Conservation (phyloP, 2,113 vertebrate genomes). For the Oreocharis arfaki region DNA sequence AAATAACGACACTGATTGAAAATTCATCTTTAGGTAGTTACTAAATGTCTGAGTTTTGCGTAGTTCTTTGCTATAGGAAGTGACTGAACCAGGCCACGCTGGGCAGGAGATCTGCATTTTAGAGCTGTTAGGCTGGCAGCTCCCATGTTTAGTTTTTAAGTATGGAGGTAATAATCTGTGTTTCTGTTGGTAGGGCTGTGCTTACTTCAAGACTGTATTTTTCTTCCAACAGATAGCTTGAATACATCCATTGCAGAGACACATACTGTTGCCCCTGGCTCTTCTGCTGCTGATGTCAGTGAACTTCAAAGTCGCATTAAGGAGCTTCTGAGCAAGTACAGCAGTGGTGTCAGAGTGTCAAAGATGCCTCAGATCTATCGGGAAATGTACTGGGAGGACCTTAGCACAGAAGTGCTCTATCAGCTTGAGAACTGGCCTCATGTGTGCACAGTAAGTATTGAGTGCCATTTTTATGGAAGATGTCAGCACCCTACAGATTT, state of each 20-base stretch:
- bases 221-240: slow-evolving; percentile 4
- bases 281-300: not conserved
- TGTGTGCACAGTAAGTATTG: slow-evolving; percentile 74
- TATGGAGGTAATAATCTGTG: not conserved
- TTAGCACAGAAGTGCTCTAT: slow-evolving; percentile 60
- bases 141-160: not conserved
- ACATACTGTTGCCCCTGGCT: not conserved
- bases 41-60: not conserved
- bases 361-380: slow-evolving; percentile 75
- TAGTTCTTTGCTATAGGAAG: not conserved
- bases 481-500: not conserved
- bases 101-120: not conserved
- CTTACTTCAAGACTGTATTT: not conserved
- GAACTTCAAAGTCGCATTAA: slow-evolving; percentile 73
- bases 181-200: not conserved
- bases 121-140: not conserved
- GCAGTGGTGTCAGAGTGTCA: slow-evolving; percentile 78
- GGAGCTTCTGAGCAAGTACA: slow-evolving; percentile 70
- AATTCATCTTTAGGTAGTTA: not conserved
- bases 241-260: not conserved
- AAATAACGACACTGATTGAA: not conserved
- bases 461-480: not conserved
- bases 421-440: slow-evolving; percentile 77
- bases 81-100: not conserved
- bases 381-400: slow-evolving; percentile 69